These are phyloP conservation scores for Actinia equina DNA, from an alignment of 64 coral and sea anemone genomes.

Conservation along the genomic window DNA sequence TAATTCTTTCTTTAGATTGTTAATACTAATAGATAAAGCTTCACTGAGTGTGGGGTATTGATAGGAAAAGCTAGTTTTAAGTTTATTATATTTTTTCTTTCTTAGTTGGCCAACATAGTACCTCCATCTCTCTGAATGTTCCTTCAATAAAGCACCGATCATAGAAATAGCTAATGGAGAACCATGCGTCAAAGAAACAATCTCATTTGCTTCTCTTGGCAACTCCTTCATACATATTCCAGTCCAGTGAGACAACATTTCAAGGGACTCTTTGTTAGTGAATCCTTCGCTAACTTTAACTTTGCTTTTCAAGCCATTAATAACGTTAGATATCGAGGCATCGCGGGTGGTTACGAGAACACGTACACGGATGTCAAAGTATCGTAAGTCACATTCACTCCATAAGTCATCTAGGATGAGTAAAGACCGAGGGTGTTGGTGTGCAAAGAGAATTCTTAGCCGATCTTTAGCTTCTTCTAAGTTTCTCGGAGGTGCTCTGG, in stretches of 20 bases:
- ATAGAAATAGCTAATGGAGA: constrained; percentile 85
- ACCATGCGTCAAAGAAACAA: constrained; percentile 67
- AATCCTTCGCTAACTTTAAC: constrained; percentile 81
- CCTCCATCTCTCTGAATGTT: constrained; percentile 75
- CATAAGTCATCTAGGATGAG: constrained; percentile 93
- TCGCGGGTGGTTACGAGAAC: constrained; percentile 90
- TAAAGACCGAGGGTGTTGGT: constrained; percentile 64
- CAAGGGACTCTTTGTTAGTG: constrained; percentile 48
- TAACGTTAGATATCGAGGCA: constrained; percentile 64
- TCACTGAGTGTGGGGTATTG: constrained; percentile 87
- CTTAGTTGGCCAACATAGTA: constrained; percentile 76
- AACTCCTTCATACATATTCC: constrained; percentile 13
- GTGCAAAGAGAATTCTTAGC: constrained; percentile 79
- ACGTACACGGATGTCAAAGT: constrained; percentile 89
- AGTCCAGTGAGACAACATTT: constrained; percentile 87
- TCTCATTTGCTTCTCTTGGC: constrained; percentile 69
- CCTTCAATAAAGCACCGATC: constrained; percentile 78
- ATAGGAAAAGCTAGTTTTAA: constrained; percentile 84
- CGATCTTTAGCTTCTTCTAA: constrained; percentile 91
- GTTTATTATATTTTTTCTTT: constrained; percentile 78
- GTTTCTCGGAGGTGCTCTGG: constrained; percentile 72
- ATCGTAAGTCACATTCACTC: constrained; percentile 59
- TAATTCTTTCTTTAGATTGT: constrained; percentile 67
- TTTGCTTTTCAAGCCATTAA: constrained; percentile 67
- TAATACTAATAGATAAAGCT: constrained; percentile 89